Conservation (phyloP, 2,797 vertebrate genomes). For the Thalassophryne amazonica region DNA sequence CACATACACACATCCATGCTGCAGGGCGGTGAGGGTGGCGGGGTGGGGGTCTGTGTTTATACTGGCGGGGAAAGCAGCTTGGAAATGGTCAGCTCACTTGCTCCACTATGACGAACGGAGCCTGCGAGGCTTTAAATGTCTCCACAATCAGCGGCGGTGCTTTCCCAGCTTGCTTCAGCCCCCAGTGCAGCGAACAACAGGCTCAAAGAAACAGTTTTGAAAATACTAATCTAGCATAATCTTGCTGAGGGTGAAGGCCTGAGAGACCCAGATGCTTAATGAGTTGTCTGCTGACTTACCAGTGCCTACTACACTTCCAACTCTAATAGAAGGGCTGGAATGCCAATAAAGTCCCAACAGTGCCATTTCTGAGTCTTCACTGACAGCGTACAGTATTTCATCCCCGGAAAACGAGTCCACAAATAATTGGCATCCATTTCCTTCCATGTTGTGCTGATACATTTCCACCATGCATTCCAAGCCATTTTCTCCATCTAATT, state of each 20-base stretch:
- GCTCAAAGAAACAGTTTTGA: too few relatives aligned
- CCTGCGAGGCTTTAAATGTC: slow-evolving; percentile 41
- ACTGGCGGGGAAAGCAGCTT: slow-evolving; percentile 38
- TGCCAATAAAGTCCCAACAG: slow-evolving; percentile 34
- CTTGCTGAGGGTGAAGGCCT: slow-evolving; percentile 11
- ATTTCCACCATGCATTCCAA: slow-evolving; percentile 59
- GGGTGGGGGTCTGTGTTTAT: slow-evolving; percentile 53
- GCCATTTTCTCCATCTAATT: slow-evolving; percentile 46
- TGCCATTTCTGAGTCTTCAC: slow-evolving; percentile 25
- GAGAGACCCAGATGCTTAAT: slow-evolving; percentile 1
- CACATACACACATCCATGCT: too few relatives aligned
- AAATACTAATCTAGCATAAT: too few relatives aligned
- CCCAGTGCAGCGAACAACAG: slow-evolving; percentile 14
- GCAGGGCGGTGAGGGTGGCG: background rate
- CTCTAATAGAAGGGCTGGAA: slow-evolving; percentile 16
- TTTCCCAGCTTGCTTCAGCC: slow-evolving; percentile 37
- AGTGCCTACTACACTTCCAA: slow-evolving; percentile 21
- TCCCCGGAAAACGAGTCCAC: slow-evolving; percentile 29
- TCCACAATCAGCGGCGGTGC: slow-evolving; percentile 34
- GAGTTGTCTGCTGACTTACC: slow-evolving; percentile 20
- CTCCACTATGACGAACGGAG: slow-evolving; percentile 46
- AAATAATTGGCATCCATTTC: slow-evolving; percentile 36
- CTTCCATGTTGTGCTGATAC: slow-evolving; percentile 45
- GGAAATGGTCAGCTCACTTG: slow-evolving; percentile 47
- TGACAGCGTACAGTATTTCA: slow-evolving; percentile 36